Evolutionary conservation across 2,888 invertebrate species (phyloP).

Genomic region (Panorpa germanica): DNA sequence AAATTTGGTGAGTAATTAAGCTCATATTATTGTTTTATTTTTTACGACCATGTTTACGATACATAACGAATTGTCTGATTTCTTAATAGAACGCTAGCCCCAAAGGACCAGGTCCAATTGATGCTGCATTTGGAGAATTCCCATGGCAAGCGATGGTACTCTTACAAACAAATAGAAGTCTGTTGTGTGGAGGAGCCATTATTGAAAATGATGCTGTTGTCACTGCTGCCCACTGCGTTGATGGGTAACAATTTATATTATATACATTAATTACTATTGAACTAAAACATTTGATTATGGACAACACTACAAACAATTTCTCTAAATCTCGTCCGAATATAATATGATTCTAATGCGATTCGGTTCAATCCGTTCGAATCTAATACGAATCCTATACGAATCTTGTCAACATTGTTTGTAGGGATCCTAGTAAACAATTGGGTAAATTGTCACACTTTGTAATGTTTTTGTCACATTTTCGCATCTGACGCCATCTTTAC

Average conservation of each 20-base stretch:
- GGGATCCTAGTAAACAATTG: too few relatives aligned
- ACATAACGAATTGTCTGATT: background rate
- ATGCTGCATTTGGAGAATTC: slow-evolving; percentile 61
- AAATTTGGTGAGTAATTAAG: slow-evolving; percentile 19
- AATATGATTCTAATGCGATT: too few relatives aligned
- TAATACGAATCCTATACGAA: too few relatives aligned
- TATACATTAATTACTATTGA: too few relatives aligned
- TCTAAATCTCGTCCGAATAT: too few relatives aligned
- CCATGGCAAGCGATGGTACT: slow-evolving; percentile 78
- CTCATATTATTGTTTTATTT: background rate
- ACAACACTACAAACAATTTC: too few relatives aligned
- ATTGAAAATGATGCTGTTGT: slow-evolving; percentile 52
- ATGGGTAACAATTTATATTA: slow-evolving; percentile 39
- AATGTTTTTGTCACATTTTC: background rate
- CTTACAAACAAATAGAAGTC: slow-evolving; percentile 45
- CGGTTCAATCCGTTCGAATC: too few relatives aligned
- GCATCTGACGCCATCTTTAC: too few relatives aligned
- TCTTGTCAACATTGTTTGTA: too few relatives aligned
- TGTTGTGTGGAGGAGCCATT: slow-evolving; percentile 65
- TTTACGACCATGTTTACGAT: slow-evolving; percentile 1
- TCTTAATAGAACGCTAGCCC: slow-evolving; percentile 19
- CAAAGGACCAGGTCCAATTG: slow-evolving; percentile 28
- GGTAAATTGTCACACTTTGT: too few relatives aligned
- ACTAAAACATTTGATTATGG: too few relatives aligned
- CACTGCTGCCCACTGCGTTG: slow-evolving; percentile 64